A percentile compares a stretch with the other conserved stretches of the same genome.
Conservation (phyloP, 1,140 invertebrate genomes). For the Panagrolaimus sp. region DNA sequence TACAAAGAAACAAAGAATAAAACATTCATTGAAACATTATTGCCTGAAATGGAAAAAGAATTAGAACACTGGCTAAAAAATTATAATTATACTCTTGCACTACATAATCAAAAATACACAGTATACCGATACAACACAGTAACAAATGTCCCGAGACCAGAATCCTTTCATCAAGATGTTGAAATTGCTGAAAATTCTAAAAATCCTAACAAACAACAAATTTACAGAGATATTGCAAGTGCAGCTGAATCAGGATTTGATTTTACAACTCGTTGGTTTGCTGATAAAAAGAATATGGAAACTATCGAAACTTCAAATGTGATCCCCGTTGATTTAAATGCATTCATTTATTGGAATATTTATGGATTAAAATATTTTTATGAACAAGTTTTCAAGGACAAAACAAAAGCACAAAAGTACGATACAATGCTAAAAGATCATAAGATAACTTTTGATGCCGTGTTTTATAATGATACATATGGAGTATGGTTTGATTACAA, state of each 20-base stretch:
- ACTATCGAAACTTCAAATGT: conserved; percentile 59
- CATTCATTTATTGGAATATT: conserved; percentile 60
- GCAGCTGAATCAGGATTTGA: conserved; percentile 63
- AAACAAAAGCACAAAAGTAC: conserved; percentile 67
- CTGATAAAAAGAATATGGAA: conserved; percentile 37
- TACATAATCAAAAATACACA: conserved; percentile 9
- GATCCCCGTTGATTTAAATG: conserved; percentile 62
- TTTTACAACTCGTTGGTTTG: conserved; percentile 61
- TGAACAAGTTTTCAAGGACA: conserved; percentile 64
- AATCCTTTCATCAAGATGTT: conserved; percentile 47
- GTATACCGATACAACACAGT: conserved; percentile 56
- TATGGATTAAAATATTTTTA: conserved; percentile 12
- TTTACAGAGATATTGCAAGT: conserved; percentile 50
- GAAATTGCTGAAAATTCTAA: conserved; percentile 2
- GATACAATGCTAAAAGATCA: conserved; percentile 66
- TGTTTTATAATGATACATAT: conserved; percentile 78
- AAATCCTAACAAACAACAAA: conserved; percentile 3
- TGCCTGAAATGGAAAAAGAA: conserved; percentile 73
- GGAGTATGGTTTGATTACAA: conserved; percentile 83
- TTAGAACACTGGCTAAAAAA: conserved; percentile 63
- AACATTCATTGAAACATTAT: conserved; percentile 67
- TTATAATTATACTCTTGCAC: conserved; percentile 50
- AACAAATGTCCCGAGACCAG: conserved; percentile 65
- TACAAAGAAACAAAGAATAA: conserved; percentile 68
- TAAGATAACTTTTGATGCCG: conserved; percentile 68